Evolutionary conservation across 2,888 invertebrate genomes (phyloP), one percentile per base, ranked within the genome.

Genomic region (Monopis laevigella): DNA sequence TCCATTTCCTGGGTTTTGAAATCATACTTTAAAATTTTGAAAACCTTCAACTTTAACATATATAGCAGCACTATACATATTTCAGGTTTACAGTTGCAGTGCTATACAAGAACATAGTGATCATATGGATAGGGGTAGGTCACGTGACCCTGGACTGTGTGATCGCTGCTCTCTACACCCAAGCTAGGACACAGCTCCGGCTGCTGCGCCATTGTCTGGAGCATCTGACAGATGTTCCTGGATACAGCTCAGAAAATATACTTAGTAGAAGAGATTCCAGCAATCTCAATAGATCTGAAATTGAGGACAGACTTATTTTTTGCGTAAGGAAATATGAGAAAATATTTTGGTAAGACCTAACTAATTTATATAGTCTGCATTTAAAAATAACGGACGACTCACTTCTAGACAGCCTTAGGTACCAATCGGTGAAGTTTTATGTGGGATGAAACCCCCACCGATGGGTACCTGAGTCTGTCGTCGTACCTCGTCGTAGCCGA

Each of bases 41-140:
- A 21, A 21, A 21, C 24, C 5, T 21, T 21, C 8, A 8, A 7
- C 6, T 7, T 21, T 21, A 7, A 8, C 8, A 21, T 21, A 7
- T n/a, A n/a, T n/a, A n/a, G n/a, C n/a, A n/a, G n/a, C n/a, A n/a
- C n/a, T n/a, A n/a, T n/a, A n/a, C n/a, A n/a, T n/a, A n/a, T 39
- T 39, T 3, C 11, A 43, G 43, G 7, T 43, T 30, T 35, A 30
- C 34, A 12, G n/a, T 10, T 5, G 43, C 39, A 5, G n/a, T 24
- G 1, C 3, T 39, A 2, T 43, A 43, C 27, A 26, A 43, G 17
- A 12, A 26, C 19, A 17, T 18, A 2, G 24, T 43, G 26, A 43
- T 43, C 21, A 30, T 40, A 2, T 44, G 44, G 44, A 38, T 39
- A n/a, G 44, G 44, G 7, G 28, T 19, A 27, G 44, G 41, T 3